Base-by-base conservation (phyloP, 2,113 vertebrate genomes). In the Antechinus stuartii region DNA sequence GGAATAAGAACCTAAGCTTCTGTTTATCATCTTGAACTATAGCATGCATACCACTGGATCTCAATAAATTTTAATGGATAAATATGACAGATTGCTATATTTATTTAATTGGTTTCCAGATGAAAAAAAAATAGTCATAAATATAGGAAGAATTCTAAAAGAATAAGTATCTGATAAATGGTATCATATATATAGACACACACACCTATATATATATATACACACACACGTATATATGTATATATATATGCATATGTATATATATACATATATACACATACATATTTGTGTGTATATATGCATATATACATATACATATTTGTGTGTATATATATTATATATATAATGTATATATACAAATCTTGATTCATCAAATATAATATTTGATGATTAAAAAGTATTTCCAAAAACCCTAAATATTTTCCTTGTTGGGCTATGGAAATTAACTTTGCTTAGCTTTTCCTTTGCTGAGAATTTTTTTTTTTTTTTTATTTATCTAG, bases 401-500 rank as follows among this genome's bases (percentile, higher is more conserved):
- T 91, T 8, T 55, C 94, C 30, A 89, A 94, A 94, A 93, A 93
- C 91, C 54, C 76, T 56, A 92, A 91, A 9, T 56, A 11, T 3
- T 55, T 42, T 91, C 84, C 27, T 2, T 76, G 56, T 93, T 84
- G 19, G 68, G 47, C 68, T 91, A 94, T 57, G 91, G 90, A 84
- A 16, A 49, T 84, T 84, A 42, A 6, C 68, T 42, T 84, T 42
- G 26, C 3, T 30, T 52, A 52, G 10, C 50, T 52, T 52, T 52
- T 52, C 8, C 50, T 52, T 52, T 52, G 9, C 50, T 52, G 1
- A 52, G 50, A 10, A 52, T 52, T 52, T 52, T 52, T 52, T 91
- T 52, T 52, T 52, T 52, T 91, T 54, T 27, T 47, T 16, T 92
- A 90, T 16, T 54, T 8, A 95, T 76, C n/a, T 14, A 68, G 16